Evolutionary conservation across 2,888 invertebrate genomes (phyloP).

Genomic region (Timema cristinae): DNA sequence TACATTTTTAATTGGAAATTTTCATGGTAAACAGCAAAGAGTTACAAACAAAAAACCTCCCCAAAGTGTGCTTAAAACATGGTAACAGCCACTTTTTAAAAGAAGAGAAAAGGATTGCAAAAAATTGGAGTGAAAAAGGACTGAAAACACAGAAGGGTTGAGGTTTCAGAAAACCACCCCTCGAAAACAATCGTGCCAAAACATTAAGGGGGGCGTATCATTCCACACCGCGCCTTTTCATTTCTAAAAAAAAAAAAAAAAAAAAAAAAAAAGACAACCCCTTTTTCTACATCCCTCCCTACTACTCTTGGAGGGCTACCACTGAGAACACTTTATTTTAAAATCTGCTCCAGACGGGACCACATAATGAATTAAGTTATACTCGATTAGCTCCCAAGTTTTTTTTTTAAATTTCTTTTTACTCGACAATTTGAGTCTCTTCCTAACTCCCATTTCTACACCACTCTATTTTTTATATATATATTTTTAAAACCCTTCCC

Average conservation of each 20-base stretch:
- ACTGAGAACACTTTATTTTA: constrained; percentile 28
- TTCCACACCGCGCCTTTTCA: neutral
- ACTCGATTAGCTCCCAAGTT: constrained; percentile 30
- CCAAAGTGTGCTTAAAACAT: too few species aligned
- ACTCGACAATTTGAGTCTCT: neutral
- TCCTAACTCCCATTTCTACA: constrained; percentile 13
- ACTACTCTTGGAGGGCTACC: neutral
- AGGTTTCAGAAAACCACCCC: neutral
- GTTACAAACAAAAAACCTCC: too few species aligned
- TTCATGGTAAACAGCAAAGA: too few species aligned
- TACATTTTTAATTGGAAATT: too few species aligned
- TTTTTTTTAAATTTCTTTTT: constrained; percentile 4
- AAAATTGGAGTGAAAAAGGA: neutral
- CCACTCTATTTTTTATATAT: constrained; percentile 12
- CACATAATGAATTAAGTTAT: constrained; percentile 31
- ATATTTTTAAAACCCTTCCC: too few species aligned
- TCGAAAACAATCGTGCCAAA: constrained; percentile 11
- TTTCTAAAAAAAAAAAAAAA: constrained; percentile 7
- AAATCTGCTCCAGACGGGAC: constrained; percentile 29
- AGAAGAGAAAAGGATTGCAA: neutral
- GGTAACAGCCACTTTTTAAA: neutral
- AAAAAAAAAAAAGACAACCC: neutral
- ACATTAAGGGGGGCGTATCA: constrained; percentile 15
- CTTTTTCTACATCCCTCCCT: too few species aligned
- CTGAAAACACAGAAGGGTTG: constrained; percentile 11